Evolutionary conservation across 30 jellyfish, hydroid and myxozoan species (phyloP).

Genomic region (Chironex yamaguchii): DNA sequence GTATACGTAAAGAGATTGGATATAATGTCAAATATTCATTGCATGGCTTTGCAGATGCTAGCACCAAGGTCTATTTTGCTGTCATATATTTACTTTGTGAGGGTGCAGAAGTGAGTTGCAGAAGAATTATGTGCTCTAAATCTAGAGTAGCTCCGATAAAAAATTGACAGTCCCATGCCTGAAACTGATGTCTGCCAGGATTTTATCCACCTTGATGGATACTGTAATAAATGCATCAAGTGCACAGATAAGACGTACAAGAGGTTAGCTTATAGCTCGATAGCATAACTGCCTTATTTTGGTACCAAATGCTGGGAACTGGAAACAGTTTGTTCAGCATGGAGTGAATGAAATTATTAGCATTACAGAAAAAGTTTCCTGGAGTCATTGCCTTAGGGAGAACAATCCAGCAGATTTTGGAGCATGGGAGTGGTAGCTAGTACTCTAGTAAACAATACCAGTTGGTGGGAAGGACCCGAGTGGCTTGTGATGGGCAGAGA

Average conservation of each 20-base stretch:
- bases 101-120: too few species aligned
- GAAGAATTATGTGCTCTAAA: too few species aligned
- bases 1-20: too few species aligned
- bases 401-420: slow-evolving; percentile 45
- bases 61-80: slow-evolving; percentile 10
- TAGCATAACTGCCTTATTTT: slow-evolving; percentile 50
- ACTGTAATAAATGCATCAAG: slow-evolving; percentile 3
- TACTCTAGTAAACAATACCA: not conserved
- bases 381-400: slow-evolving; percentile 53
- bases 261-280: slow-evolving; percentile 35
- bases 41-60: slow-evolving; percentile 4
- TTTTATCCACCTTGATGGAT: slow-evolving; percentile 5
- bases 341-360: slow-evolving; percentile 35
- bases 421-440: slow-evolving; percentile 13
- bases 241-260: not conserved
- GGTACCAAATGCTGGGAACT: slow-evolving; percentile 37
- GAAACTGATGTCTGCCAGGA: slow-evolving; percentile 21
- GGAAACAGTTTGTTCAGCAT: slow-evolving; percentile 47
- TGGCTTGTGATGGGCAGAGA: too few species aligned
- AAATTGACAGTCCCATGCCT: slow-evolving; percentile 14
- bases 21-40: too few species aligned
- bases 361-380: not conserved
- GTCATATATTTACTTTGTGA: not conserved
- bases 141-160: slow-evolving; percentile 41
- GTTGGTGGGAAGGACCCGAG: slow-evolving; percentile 10